Conservation (phyloP, 2,113 vertebrate species). For the Pelecanus crispus region DNA sequence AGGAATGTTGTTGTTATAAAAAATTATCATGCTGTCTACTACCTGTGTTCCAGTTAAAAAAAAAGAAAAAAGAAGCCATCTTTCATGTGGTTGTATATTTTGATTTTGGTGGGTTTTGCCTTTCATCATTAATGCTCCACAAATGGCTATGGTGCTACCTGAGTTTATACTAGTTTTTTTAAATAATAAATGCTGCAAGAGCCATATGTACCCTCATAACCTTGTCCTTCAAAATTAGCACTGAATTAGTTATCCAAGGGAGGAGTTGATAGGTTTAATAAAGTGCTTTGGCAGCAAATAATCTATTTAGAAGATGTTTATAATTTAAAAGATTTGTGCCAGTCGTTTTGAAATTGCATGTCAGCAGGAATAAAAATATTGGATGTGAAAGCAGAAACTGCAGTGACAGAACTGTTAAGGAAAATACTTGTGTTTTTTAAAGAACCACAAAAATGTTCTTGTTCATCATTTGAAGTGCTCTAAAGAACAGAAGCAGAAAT, state of each 20-base stretch:
- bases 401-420: background rate
- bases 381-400: background rate
- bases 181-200: background rate
- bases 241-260: background rate
- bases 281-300: constrained; percentile 17
- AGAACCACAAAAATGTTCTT: background rate
- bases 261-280: background rate
- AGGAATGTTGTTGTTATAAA: background rate
- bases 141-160: background rate
- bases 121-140: background rate
- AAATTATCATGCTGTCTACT: background rate
- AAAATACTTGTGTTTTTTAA: background rate
- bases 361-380: constrained; percentile 30
- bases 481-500: background rate
- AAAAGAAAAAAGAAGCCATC: background rate
- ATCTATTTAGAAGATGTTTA: constrained; percentile 4
- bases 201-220: background rate
- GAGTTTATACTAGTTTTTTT: background rate
- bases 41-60: background rate
- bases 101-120: background rate
- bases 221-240: constrained; percentile 24
- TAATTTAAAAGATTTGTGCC: constrained; percentile 12
- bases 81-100: background rate
- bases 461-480: background rate
- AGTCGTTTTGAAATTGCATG: background rate